phyloP scores from a whole-genome alignment of 1,140 invertebrate species.

The Pachyrhynchus sulphureomaculatus region DNA sequence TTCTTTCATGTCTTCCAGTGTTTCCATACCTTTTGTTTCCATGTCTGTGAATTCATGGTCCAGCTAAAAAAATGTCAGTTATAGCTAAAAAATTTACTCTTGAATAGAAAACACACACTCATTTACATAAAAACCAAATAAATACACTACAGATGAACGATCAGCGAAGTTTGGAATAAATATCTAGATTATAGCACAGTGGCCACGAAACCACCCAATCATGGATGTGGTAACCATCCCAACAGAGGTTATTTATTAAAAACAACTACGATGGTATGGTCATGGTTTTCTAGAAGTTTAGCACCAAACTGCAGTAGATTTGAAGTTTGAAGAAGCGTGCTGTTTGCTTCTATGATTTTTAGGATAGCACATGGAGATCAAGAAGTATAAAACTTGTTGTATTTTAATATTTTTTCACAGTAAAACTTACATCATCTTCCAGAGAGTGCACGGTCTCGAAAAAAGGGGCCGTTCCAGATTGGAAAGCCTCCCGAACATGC shows the following conservation, averaged over 20 bases:
- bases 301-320: not conserved
- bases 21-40: slow-evolving; percentile 23
- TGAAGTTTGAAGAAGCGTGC: not conserved
- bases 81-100: too few species aligned
- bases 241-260: too few species aligned
- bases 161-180: not conserved
- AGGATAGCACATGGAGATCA: too few species aligned
- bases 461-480: slow-evolving; percentile 23
- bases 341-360: not conserved
- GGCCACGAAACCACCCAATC: too few species aligned
- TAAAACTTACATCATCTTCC: slow-evolving; percentile 18
- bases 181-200: not conserved
- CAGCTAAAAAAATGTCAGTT: not conserved
- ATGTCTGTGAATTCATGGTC: slow-evolving; percentile 1
- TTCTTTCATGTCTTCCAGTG: slow-evolving; percentile 22
- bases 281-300: not conserved
- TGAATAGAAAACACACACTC: too few species aligned
- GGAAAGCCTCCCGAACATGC: slow-evolving; percentile 38
- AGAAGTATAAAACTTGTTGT: too few species aligned
- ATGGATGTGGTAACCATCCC: too few species aligned
- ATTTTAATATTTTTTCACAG: too few species aligned
- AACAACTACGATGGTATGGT: too few species aligned
- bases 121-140: too few species aligned
- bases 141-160: too few species aligned
- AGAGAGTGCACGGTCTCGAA: slow-evolving; percentile 34